Evolutionary conservation across 2,888 invertebrate species (phyloP).

Genomic region (Melanostoma scalare): DNA sequence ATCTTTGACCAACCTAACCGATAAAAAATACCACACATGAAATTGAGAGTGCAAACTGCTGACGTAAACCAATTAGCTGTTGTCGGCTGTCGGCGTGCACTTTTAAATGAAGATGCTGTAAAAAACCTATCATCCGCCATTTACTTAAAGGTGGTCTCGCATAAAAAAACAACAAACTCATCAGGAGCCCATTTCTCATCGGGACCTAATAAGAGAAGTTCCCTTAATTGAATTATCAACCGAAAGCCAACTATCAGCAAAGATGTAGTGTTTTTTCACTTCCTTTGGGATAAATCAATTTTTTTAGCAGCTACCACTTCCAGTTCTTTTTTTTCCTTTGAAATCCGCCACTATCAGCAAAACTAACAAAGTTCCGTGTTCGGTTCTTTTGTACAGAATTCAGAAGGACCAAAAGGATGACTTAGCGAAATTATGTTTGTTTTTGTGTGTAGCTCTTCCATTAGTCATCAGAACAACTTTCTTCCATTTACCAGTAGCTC

Average conservation of each 20-base stretch:
- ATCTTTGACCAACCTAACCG: too few relatives aligned
- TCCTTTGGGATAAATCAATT: constrained; percentile 50
- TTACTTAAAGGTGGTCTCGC: constrained; percentile 38
- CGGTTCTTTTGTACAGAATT: constrained; percentile 40
- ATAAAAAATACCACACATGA: constrained; percentile 38
- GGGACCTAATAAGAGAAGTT: constrained; percentile 39
- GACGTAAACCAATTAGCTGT: constrained; percentile 34
- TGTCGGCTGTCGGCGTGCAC: constrained; percentile 30
- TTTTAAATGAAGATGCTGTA: constrained; percentile 44
- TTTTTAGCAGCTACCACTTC: constrained; percentile 41
- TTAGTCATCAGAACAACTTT: constrained; percentile 59
- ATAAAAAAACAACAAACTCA: constrained; percentile 21
- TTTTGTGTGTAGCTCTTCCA: constrained; percentile 8
- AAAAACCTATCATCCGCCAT: constrained; percentile 24
- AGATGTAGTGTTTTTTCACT: constrained; percentile 56
- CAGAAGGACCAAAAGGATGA: constrained; percentile 27
- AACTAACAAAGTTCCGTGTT: constrained; percentile 24
- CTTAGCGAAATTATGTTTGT: constrained; percentile 39
- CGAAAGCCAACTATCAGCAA: constrained; percentile 46
- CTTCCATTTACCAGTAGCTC: constrained; percentile 48
- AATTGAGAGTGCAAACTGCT: constrained; percentile 22
- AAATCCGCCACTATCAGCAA: constrained; percentile 34
- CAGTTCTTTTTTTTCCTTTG: neutral
- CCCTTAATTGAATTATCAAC: constrained; percentile 54
- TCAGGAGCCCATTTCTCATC: constrained; percentile 61